Evolutionary conservation across 2,888 invertebrate species (phyloP).

Genomic region (Drosophila neoperkinsi): DNA sequence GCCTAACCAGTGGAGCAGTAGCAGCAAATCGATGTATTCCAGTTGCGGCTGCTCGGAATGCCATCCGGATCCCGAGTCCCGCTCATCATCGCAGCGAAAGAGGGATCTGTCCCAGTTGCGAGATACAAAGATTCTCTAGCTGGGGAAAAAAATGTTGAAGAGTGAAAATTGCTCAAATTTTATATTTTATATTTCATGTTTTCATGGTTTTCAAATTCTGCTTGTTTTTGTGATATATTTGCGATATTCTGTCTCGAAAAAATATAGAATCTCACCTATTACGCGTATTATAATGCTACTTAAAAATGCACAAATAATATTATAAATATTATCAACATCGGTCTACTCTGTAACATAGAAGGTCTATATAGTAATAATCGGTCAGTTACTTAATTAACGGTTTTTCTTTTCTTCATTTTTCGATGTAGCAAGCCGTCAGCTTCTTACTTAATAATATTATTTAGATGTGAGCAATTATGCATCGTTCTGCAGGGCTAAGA

Average conservation of each 20-base stretch:
- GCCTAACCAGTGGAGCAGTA: not conserved
- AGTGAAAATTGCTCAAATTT: not conserved
- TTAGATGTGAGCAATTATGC: not conserved
- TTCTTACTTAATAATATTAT: not conserved
- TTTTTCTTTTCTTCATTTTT: too few relatives aligned
- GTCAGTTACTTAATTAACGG: too few relatives aligned
- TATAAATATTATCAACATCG: too few relatives aligned
- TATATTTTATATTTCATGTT: not conserved
- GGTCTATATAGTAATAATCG: too few relatives aligned
- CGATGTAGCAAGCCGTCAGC: not conserved
- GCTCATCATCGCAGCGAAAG: not conserved
- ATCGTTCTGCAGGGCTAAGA: not conserved
- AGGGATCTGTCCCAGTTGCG: not conserved
- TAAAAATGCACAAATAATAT: too few relatives aligned
- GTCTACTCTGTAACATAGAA: too few relatives aligned
- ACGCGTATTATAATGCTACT: not conserved
- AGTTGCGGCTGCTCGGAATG: slow-evolving; percentile 27
- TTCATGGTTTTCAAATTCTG: not conserved
- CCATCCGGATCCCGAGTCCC: not conserved
- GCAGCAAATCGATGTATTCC: not conserved
- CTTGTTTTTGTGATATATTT: not conserved
- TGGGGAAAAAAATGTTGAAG: not conserved
- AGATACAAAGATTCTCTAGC: not conserved
- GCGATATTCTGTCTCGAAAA: not conserved
- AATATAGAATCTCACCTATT: not conserved